Percentiles rank a stretch among this genome's conserved stretches.
Evolutionary conservation across 2,797 vertebrate species (phyloP).

Genomic region (Echeneis naucrates): DNA sequence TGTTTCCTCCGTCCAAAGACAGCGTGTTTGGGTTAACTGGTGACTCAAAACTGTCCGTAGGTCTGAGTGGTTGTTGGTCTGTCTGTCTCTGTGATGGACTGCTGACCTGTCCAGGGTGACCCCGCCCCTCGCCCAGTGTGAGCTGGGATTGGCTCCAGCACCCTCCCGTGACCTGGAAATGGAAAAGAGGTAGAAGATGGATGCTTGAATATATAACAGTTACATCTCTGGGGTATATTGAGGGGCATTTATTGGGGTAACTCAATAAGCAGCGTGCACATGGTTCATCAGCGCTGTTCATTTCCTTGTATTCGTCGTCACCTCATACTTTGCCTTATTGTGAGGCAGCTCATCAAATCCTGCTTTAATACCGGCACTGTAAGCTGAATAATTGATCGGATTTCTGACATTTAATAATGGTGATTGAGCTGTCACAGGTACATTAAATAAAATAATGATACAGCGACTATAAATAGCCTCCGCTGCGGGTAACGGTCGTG

Average conservation of each 20-base stretch:
- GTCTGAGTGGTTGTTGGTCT: too few relatives aligned
- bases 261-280: not conserved
- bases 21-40: too few relatives aligned
- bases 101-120: too few relatives aligned
- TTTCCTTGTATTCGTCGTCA: not conserved
- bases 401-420: not conserved
- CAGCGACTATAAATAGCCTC: constrained; percentile 40
- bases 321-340: not conserved
- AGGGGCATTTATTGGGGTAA: too few relatives aligned
- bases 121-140: too few relatives aligned
- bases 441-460: constrained; percentile 17
- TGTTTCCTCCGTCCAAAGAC: too few relatives aligned
- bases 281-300: not conserved
- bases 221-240: not conserved
- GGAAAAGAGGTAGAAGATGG: too few relatives aligned
- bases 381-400: constrained; percentile 6
- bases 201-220: too few relatives aligned
- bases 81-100: too few relatives aligned
- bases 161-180: too few relatives aligned
- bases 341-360: not conserved
- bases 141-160: too few relatives aligned
- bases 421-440: constrained; percentile 18
- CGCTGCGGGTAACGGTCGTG: not conserved
- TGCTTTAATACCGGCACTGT: not conserved
- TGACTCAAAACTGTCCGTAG: too few relatives aligned